phyloP scores from a whole-genome alignment of 2,888 invertebrate species.

The Drosophila fulvimacula region DNA sequence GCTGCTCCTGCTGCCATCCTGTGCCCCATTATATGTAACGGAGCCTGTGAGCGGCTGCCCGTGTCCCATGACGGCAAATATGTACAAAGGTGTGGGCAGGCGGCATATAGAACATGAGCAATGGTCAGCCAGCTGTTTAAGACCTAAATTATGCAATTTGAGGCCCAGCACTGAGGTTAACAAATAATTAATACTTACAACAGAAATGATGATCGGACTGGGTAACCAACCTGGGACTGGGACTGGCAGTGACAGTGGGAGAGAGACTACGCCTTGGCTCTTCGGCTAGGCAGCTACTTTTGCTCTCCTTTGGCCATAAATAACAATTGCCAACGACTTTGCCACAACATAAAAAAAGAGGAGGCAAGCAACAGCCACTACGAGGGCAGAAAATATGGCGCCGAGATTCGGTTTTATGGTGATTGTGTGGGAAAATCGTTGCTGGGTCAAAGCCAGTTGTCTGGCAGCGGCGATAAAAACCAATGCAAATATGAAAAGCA shows the following conservation, averaged over 20 bases:
- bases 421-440: conserved; percentile 73
- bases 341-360: conserved; percentile 13
- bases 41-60: conserved; percentile 13
- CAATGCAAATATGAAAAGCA: conserved; percentile 72
- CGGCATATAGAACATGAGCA: conserved; percentile 7
- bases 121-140: conserved; percentile 30
- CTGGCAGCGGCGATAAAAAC: conserved; percentile 55
- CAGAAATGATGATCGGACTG: conserved; percentile 44
- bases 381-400: conserved; percentile 48
- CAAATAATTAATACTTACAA: conserved; percentile 74
- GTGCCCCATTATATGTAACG: conserved; percentile 46
- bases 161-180: conserved; percentile 41
- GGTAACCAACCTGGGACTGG: conserved; percentile 9
- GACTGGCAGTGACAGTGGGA: background rate
- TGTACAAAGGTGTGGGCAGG: conserved; percentile 19
- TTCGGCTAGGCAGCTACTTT: conserved; percentile 11
- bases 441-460: conserved; percentile 31
- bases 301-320: conserved; percentile 57
- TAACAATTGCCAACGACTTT: conserved; percentile 67
- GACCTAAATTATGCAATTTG: conserved; percentile 44
- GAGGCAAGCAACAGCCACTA: conserved; percentile 8
- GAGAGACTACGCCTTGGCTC: conserved; percentile 16
- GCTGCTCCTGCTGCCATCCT: conserved; percentile 28
- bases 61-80: conserved; percentile 18
- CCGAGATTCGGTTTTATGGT: conserved; percentile 69